Evolutionary conservation across 2,113 vertebrate species (phyloP).

Genomic region (Zosterops hypoxanthus): DNA sequence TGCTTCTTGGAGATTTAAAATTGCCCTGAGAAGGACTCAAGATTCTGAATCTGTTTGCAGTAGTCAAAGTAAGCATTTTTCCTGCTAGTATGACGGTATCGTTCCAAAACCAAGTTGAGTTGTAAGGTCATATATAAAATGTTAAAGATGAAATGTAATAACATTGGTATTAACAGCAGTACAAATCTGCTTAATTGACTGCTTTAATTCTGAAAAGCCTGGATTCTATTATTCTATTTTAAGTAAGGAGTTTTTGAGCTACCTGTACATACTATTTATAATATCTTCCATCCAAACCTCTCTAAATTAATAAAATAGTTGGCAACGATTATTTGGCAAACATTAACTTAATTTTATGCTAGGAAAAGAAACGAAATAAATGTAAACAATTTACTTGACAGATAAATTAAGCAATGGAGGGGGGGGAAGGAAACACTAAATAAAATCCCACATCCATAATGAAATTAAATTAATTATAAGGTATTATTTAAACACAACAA

Average conservation of each 20-base stretch:
- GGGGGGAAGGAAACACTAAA: accelerated
- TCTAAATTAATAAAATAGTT: neutral
- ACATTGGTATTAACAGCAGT: neutral
- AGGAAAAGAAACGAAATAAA: neutral
- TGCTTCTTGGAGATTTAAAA: neutral
- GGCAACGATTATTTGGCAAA: neutral
- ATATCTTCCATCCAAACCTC: neutral
- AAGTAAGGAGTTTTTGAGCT: neutral
- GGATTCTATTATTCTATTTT: neutral
- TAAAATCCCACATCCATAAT: neutral
- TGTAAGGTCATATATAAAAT: neutral
- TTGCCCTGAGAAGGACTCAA: neutral
- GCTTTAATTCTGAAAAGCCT: neutral
- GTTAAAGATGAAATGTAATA: neutral
- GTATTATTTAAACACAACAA: neutral
- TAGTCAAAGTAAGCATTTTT: neutral
- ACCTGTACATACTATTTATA: accelerated
- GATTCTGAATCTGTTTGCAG: neutral
- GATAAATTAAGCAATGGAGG: neutral
- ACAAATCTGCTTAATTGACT: neutral
- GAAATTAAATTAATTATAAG: neutral
- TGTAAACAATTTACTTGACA: neutral
- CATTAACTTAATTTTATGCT: neutral
- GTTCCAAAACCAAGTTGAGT: neutral
- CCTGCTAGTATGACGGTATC: neutral